Evolutionary conservation across 2,797 vertebrate species (phyloP).

Genomic region (Platalea minor): DNA sequence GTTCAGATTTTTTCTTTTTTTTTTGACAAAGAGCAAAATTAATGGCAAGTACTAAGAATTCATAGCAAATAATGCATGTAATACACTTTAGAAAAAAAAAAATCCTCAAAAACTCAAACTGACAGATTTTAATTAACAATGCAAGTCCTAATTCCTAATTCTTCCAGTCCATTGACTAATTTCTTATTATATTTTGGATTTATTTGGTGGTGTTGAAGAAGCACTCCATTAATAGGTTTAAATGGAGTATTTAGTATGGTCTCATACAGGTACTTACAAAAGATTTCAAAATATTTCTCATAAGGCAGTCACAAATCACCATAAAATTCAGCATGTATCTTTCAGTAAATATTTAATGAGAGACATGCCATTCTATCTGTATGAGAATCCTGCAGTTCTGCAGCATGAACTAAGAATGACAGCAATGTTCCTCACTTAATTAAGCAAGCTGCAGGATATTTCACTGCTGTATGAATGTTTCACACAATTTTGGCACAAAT

Average conservation of each 20-base stretch:
- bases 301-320: background rate
- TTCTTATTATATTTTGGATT: background rate
- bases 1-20: background rate
- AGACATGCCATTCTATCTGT: background rate
- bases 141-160: background rate
- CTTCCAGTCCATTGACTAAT: background rate
- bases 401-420: background rate
- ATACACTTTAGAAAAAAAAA: background rate
- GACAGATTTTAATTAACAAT: background rate
- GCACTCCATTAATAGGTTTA: background rate
- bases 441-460: background rate
- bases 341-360: background rate
- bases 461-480: background rate
- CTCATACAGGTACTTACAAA: accelerated
- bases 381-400: background rate
- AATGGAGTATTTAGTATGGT: background rate
- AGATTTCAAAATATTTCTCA: background rate
- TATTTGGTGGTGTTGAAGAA: background rate
- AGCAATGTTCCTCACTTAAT: background rate
- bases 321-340: background rate
- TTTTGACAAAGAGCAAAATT: background rate
- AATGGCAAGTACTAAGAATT: background rate
- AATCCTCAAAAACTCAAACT: background rate
- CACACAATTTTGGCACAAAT: background rate
- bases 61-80: background rate